A percentile compares a stretch with the other conserved stretches of the same genome.
Evolutionary conservation across 2,888 invertebrate genomes (phyloP).

Genomic region (Fragum fragum): DNA sequence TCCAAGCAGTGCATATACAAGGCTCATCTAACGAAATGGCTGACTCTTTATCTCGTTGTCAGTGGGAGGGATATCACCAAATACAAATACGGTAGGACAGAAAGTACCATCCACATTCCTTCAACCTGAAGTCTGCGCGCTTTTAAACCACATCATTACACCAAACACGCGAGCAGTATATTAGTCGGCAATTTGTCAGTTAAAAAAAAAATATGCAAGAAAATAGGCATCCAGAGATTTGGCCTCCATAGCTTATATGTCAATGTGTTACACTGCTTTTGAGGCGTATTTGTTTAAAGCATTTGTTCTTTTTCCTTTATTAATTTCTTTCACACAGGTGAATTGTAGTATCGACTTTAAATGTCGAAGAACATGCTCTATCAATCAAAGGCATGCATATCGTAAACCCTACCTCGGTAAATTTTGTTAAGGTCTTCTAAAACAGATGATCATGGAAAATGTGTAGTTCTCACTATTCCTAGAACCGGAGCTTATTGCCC

Average conservation of each 20-base stretch:
- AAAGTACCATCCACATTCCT: neutral
- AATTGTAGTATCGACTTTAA: neutral
- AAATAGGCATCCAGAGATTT: neutral
- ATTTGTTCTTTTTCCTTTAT: neutral
- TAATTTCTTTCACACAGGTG: neutral
- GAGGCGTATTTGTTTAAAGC: neutral
- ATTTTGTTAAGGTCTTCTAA: slow-evolving; percentile 3
- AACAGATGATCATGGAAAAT: neutral
- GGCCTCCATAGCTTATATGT: slow-evolving; percentile 26
- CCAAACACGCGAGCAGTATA: neutral
- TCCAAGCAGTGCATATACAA: slow-evolving; percentile 20
- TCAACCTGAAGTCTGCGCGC: neutral
- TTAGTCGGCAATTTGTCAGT: neutral
- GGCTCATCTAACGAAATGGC: slow-evolving; percentile 5
- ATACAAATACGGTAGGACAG: neutral
- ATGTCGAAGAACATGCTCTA: neutral
- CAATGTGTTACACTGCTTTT: neutral
- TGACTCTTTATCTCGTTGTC: slow-evolving; percentile 30
- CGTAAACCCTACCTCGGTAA: neutral
- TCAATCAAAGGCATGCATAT: neutral
- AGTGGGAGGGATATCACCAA: slow-evolving; percentile 11
- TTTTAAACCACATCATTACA: neutral
- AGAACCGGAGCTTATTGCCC: slow-evolving; percentile 1
- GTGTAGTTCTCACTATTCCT: neutral
- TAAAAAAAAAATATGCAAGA: neutral